These are phyloP conservation scores for Dipodomys ordii DNA, from an alignment of 2,113 vertebrate genomes.

Conservation along the genomic window DNA sequence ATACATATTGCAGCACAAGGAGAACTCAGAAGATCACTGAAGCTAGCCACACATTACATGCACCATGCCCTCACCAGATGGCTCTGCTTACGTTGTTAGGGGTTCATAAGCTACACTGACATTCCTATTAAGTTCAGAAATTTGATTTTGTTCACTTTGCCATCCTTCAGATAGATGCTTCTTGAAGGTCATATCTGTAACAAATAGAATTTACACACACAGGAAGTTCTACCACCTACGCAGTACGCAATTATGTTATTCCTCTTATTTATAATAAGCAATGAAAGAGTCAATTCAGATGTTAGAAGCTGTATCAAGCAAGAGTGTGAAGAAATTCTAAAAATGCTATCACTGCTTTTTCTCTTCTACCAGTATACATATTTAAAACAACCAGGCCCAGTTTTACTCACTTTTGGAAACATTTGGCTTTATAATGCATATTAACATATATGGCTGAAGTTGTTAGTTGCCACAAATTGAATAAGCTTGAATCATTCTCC, in stretches of 20 bases:
- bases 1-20: slow-evolving; percentile 57
- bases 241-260: slow-evolving; percentile 67
- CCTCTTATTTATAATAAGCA: neutral
- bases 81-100: slow-evolving; percentile 85
- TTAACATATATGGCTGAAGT: slow-evolving; percentile 50
- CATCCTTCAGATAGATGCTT: slow-evolving; percentile 59
- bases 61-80: slow-evolving; percentile 88
- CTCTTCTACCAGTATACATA: neutral
- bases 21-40: slow-evolving; percentile 74
- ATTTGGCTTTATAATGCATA: slow-evolving; percentile 60
- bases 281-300: slow-evolving; percentile 44
- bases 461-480: slow-evolving; percentile 48
- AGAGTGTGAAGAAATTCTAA: neutral
- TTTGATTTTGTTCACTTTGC: slow-evolving; percentile 72
- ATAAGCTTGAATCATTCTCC: slow-evolving; percentile 39
- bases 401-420: slow-evolving; percentile 36
- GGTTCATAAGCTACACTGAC: slow-evolving; percentile 89
- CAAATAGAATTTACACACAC: slow-evolving; percentile 66
- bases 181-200: slow-evolving; percentile 62
- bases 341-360: neutral
- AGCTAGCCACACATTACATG: slow-evolving; percentile 88
- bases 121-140: slow-evolving; percentile 86
- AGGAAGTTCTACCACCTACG: slow-evolving; percentile 42
- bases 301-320: slow-evolving; percentile 16
- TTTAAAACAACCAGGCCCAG: neutral